Evolutionary conservation across 2,888 invertebrate genomes (phyloP), one percentile per base, ranked within the genome.

Genomic region (Augochlorella aurata): DNA sequence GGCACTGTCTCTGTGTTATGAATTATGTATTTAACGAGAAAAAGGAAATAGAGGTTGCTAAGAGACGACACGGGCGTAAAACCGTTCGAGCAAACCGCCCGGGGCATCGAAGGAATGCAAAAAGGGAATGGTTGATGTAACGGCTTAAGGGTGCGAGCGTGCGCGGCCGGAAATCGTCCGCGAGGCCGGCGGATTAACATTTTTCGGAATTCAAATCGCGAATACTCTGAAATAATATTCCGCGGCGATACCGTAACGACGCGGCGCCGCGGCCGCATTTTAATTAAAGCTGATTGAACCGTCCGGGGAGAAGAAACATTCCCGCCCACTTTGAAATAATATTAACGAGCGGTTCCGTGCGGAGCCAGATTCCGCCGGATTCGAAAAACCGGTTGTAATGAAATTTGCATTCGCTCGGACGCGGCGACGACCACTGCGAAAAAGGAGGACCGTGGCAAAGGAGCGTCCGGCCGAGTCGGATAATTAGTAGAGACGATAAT

Each of bases 61-160:
- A 82, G 82, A 79, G 45, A 81, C 78, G 68, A 65, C 77, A 77
- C 77, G 76, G 75, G 74, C 65, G 70, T 61, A 49, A 44, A 79
- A 76, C 76, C 52, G 65, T 83, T 81, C 58, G 50, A n/a, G 54
- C 24, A 75, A 74, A 79, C 47, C 77, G 73, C 50, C 45, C 29
- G n/a, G 44, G 66, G 49, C 61, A 54, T 16, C 21, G 21, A 63
- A 80, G 61, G 45, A 47, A 79, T 66, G 74, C 63, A 44, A 61
- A 72, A 70, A 78, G 29, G 38, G 76, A 72, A 68, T 73, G 65
- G 68, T 4, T 49, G 70, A 81, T 75, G 68, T 63, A 81, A 69
- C 50, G 44, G 52, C 74, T 47, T 12, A 29, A 18, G 14, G 10
- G 29, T 10, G 49, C 44, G 49, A 24, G 24, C 49, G 9, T 7